Evolutionary conservation across 2,113 vertebrate genomes (phyloP), one percentile per base, ranked within the genome.

Genomic region (Hippoglossus stenolepis): DNA sequence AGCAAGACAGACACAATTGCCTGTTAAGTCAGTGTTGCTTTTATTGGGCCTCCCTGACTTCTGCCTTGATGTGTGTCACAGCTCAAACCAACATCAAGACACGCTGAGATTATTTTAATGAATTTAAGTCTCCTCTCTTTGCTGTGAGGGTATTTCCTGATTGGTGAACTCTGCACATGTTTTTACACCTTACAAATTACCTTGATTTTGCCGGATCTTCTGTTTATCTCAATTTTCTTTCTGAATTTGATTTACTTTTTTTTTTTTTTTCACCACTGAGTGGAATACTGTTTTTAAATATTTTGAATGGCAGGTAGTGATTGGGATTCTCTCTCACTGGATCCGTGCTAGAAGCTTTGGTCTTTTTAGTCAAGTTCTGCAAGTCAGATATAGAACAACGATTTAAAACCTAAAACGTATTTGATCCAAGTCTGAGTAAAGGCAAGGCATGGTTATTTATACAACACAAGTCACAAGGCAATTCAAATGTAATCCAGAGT

Each of bases 1-100:
- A 91, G 91, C 83, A 89, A 92, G 91, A 93, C 89, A 86, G 91
- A 93, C 91, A 93, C 91, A 93, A 93, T 93, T 93, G 91, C 90
- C 93, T 91, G 91, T 93, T 93, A 93, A 93, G 93, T 90, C 91
- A 85, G 87, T 84, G 91, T 89, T 90, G 91, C 92, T 91, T 91
- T 93, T 92, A 92, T 93, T 93, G 89, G 88, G 88, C 88, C 85
- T 92, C 78, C 82, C 85, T 79, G 88, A 90, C 90, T 90, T 90
- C 87, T 80, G 85, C 73, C 79, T 87, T 89, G 91, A 90, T 91
- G 91, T 89, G 91, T 92, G 91, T 92, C 91, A 90, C 58, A 49
- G 86, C 85, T 90, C 84, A 57, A 79, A 85, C 81, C 75, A 65
- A 86, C 87, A 78, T 83, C 60, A 74, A 90, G 88, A 88, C 79